phyloP scores from a whole-genome alignment of 2,888 invertebrate genomes.

The Dicyrtomina minuta region DNA sequence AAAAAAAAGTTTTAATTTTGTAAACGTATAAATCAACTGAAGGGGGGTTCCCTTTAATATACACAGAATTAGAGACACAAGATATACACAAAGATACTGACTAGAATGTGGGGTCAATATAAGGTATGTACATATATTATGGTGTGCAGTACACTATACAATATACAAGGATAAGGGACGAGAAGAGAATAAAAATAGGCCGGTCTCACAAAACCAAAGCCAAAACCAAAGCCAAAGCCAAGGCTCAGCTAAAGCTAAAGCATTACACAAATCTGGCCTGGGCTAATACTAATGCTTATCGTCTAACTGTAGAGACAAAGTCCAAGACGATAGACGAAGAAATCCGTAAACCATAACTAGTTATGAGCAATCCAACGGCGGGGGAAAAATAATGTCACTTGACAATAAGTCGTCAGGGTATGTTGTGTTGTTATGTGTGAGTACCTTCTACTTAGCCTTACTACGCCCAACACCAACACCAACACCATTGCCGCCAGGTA shows the following conservation, averaged over 20 bases:
- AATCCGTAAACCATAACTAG: slow-evolving; percentile 12
- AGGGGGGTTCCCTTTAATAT: slow-evolving; percentile 39
- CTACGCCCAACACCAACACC: too few relatives aligned
- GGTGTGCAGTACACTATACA: too few relatives aligned
- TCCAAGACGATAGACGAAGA: not conserved
- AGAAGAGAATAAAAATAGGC: not conserved
- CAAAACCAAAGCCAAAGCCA: not conserved
- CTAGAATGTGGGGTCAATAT: not conserved
- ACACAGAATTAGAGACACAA: not conserved
- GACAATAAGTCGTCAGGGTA: slow-evolving; percentile 24
- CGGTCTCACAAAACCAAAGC: not conserved
- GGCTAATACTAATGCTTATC: not conserved
- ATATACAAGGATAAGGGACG: too few relatives aligned
- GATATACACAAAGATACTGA: not conserved
- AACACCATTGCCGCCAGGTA: too few relatives aligned
- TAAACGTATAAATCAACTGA: slow-evolving; percentile 48
- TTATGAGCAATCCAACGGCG: not conserved
- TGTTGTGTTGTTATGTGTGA: too few relatives aligned
- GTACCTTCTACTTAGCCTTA: too few relatives aligned
- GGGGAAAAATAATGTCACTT: slow-evolving; percentile 36
- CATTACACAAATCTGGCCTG: not conserved
- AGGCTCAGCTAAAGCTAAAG: not conserved
- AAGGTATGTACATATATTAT: not conserved
- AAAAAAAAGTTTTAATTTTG: slow-evolving; percentile 37
- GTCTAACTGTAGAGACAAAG: not conserved